Conservation (phyloP, 2,113 vertebrate genomes). For the Epinephelus cyanopodus region DNA sequence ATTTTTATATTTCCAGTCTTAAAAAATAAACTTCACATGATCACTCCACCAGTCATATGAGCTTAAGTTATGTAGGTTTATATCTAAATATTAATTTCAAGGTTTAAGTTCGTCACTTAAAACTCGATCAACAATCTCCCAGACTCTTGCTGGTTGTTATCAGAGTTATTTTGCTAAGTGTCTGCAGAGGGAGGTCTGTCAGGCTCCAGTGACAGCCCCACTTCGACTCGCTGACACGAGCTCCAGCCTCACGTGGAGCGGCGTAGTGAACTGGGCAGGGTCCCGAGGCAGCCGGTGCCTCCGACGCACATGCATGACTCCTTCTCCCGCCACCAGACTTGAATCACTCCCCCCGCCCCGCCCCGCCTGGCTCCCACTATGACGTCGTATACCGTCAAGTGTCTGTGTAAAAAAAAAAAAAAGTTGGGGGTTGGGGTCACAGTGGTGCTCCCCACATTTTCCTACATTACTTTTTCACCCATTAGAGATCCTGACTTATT, state of each 20-base stretch:
- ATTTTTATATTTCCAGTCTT: not conserved
- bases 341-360: constrained; percentile 22
- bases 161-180: constrained; percentile 2
- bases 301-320: not conserved
- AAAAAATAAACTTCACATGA: not conserved
- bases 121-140: not conserved
- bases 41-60: not conserved
- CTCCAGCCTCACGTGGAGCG: constrained; percentile 67
- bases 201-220: constrained; percentile 31
- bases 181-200: not conserved
- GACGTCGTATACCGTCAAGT: constrained; percentile 9
- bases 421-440: not conserved
- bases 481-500: too few relatives aligned
- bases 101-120: not conserved
- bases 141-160: not conserved
- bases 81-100: not conserved
- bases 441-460: not conserved
- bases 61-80: not conserved
- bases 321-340: constrained; percentile 69
- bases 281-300: constrained; percentile 1
- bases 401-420: not conserved
- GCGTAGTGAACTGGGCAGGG: constrained; percentile 66
- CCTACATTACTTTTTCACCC: too few relatives aligned
- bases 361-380: not conserved
- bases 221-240: constrained; percentile 63